Conservation (phyloP, 2,113 vertebrate species). For the Typhlomys cinereus region DNA sequence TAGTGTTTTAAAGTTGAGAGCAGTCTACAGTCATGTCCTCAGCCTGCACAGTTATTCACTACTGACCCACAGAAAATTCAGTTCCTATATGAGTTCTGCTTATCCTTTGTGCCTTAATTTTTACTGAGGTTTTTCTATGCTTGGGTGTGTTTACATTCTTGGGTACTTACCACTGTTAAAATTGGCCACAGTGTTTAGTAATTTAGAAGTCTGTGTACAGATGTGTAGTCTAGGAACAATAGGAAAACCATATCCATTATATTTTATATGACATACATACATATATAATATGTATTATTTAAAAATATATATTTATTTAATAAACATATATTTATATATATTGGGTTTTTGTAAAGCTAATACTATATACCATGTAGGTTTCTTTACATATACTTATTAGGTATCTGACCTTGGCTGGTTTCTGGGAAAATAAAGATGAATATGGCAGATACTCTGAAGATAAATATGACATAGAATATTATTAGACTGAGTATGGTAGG, state of each 20-base stretch:
- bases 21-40: too few species aligned
- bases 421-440: background rate
- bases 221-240: background rate
- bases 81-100: background rate
- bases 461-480: background rate
- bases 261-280: too few species aligned
- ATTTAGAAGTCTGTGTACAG: background rate
- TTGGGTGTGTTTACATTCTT: background rate
- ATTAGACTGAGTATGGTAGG: background rate
- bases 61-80: background rate
- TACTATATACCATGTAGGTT: background rate
- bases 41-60: too few species aligned
- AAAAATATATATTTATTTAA: too few species aligned
- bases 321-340: too few species aligned
- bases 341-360: too few species aligned
- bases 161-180: background rate
- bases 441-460: background rate
- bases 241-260: background rate
- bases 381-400: background rate
- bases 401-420: background rate
- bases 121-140: background rate
- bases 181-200: background rate
- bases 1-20: background rate
- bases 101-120: background rate
- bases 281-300: too few species aligned